Conservation (phyloP, 2,113 vertebrate genomes). For the Gasterosteus nipponicus region DNA sequence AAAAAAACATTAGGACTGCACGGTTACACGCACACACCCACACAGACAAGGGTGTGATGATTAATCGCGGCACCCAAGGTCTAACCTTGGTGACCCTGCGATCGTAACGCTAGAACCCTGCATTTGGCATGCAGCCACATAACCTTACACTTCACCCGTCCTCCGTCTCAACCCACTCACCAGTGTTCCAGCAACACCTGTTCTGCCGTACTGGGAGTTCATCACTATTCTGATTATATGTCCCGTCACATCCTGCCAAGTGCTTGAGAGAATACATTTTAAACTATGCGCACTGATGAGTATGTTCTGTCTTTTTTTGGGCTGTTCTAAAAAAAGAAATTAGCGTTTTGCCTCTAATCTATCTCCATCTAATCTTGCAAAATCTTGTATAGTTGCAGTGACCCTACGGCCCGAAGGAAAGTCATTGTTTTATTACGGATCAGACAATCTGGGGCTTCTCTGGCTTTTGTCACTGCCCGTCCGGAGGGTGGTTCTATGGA, state of each 20-base stretch:
- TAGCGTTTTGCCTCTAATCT: constrained; percentile 64
- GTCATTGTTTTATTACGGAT: constrained; percentile 74
- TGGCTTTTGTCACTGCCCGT: constrained; percentile 49
- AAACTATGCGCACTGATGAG: constrained; percentile 40
- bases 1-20: constrained; percentile 47
- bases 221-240: constrained; percentile 72
- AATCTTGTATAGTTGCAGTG: constrained; percentile 55
- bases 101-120: constrained; percentile 22
- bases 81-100: constrained; percentile 62
- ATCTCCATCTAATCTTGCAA: constrained; percentile 76
- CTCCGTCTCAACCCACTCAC: constrained; percentile 60
- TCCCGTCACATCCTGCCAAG: constrained; percentile 47
- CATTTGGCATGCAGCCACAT: constrained; percentile 71
- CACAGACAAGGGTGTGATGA: constrained; percentile 51
- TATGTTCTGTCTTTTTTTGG: constrained; percentile 73
- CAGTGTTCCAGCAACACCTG: constrained; percentile 68
- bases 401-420: constrained; percentile 62
- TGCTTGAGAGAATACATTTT: constrained; percentile 45
- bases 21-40: constrained; percentile 16
- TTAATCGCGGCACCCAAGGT: constrained; percentile 64
- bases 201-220: constrained; percentile 52
- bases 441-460: constrained; percentile 54
- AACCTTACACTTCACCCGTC: constrained; percentile 54
- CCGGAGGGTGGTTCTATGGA: no score
- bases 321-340: constrained; percentile 59